phyloP scores from a whole-genome alignment of 2,888 invertebrate species.

The Lithophane socia region DNA sequence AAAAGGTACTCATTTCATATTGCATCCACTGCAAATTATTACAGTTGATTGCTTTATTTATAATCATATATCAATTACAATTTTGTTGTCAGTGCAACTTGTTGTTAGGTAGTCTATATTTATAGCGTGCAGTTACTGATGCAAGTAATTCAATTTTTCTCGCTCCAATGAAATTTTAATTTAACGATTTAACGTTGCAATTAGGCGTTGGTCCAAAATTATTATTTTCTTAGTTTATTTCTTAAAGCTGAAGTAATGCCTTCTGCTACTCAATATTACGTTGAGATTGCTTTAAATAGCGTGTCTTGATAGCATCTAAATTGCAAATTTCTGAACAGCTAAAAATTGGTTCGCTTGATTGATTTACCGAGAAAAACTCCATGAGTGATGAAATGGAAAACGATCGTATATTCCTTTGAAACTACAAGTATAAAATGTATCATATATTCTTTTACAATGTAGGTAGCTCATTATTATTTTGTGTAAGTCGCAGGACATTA shows the following conservation, averaged over 20 bases:
- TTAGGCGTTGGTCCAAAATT: conserved; percentile 37
- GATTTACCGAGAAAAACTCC: conserved; percentile 38
- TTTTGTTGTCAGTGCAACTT: conserved; percentile 41
- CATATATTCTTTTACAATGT: not conserved
- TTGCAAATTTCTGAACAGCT: conserved; percentile 20
- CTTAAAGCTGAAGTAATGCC: conserved; percentile 19
- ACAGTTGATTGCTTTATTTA: conserved; percentile 53
- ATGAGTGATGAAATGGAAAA: conserved; percentile 18
- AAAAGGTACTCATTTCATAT: conserved; percentile 25
- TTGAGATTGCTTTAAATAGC: conserved; percentile 33
- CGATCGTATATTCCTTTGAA: not conserved
- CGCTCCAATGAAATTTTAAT: conserved; percentile 38
- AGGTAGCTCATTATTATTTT: conserved; percentile 1
- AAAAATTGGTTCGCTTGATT: conserved; percentile 21
- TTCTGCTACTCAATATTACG: conserved; percentile 12
- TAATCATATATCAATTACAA: conserved; percentile 58
- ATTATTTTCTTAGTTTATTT: conserved; percentile 32
- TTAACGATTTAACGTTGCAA: conserved; percentile 20
- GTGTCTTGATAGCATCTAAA: conserved; percentile 36
- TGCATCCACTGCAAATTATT: conserved; percentile 40
- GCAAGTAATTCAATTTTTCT: conserved; percentile 48
- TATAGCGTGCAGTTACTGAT: conserved; percentile 45
- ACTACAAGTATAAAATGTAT: not conserved
- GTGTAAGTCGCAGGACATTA: not conserved
- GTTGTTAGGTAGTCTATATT: conserved; percentile 41